Percentiles rank a stretch among this genome's conserved stretches.
phyloP scores from a whole-genome alignment of 2,113 vertebrate species.

The Syngnathus scovelli region DNA sequence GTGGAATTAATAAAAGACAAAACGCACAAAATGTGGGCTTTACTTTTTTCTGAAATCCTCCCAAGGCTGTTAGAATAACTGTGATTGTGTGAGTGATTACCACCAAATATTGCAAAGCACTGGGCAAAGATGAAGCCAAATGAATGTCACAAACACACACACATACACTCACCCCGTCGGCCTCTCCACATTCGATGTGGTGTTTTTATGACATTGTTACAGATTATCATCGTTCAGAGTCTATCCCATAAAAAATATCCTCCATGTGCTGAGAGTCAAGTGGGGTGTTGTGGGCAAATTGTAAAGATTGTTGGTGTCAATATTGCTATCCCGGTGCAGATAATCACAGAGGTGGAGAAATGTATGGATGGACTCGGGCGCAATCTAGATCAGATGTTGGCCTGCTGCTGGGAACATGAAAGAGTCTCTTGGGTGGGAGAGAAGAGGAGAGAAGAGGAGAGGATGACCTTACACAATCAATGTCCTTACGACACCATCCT shows the following conservation, averaged over 20 bases:
- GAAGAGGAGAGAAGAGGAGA: conserved; percentile 36
- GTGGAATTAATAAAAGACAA: background rate
- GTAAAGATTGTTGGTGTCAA: conserved; percentile 14
- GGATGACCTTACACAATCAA: conserved; percentile 63
- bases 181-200: background rate
- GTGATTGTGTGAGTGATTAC: background rate
- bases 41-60: background rate
- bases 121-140: background rate
- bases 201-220: conserved; percentile 2
- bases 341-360: conserved; percentile 21
- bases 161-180: background rate
- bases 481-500: conserved; percentile 66
- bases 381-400: conserved; percentile 62
- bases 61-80: background rate
- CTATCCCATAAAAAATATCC: conserved; percentile 3
- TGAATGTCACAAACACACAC: background rate
- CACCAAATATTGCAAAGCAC: background rate
- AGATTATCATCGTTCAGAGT: conserved; percentile 12
- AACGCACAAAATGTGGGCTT: background rate
- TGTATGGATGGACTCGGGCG: conserved; percentile 65
- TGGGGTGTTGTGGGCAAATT: background rate
- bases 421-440: conserved; percentile 48
- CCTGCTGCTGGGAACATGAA: conserved; percentile 70
- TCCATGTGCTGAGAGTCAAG: background rate
- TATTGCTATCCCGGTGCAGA: conserved; percentile 16